phyloP scores from a whole-genome alignment of 2,797 vertebrate genomes.

The Mycteria americana region DNA sequence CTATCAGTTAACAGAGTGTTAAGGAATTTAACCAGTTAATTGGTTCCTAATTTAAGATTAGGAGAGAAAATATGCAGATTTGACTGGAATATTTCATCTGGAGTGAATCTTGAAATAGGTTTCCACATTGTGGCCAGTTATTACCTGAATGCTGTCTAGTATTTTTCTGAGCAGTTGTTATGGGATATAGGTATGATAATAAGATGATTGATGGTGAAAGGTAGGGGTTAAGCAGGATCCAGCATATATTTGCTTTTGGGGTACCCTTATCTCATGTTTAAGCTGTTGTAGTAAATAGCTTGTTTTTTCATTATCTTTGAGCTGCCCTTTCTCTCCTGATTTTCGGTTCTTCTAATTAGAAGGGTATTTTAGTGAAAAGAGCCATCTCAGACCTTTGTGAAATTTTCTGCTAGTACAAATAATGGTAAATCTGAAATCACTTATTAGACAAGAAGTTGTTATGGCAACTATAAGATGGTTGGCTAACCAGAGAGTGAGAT shows the following conservation, averaged over 20 bases:
- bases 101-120: neutral
- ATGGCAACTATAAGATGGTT: slow-evolving; percentile 63
- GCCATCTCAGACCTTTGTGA: slow-evolving; percentile 58
- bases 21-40: neutral
- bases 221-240: neutral
- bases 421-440: slow-evolving; percentile 62
- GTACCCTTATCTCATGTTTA: slow-evolving; percentile 20
- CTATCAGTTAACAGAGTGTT: neutral
- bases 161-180: neutral
- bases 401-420: slow-evolving; percentile 58
- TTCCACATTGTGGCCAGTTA: neutral
- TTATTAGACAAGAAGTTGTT: slow-evolving; percentile 66
- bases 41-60: neutral
- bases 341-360: slow-evolving; percentile 44
- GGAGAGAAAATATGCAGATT: neutral
- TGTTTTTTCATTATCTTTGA: slow-evolving; percentile 52
- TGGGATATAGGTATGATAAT: neutral
- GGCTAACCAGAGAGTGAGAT: slow-evolving; percentile 66
- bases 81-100: neutral
- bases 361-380: slow-evolving; percentile 56
- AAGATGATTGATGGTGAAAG: neutral
- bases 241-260: neutral
- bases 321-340: slow-evolving; percentile 47
- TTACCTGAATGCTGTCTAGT: neutral
- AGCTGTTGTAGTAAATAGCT: slow-evolving; percentile 51